Base-by-base conservation (phyloP, 1,140 invertebrate genomes). In the Drosophila pseudoobscura region DNA sequence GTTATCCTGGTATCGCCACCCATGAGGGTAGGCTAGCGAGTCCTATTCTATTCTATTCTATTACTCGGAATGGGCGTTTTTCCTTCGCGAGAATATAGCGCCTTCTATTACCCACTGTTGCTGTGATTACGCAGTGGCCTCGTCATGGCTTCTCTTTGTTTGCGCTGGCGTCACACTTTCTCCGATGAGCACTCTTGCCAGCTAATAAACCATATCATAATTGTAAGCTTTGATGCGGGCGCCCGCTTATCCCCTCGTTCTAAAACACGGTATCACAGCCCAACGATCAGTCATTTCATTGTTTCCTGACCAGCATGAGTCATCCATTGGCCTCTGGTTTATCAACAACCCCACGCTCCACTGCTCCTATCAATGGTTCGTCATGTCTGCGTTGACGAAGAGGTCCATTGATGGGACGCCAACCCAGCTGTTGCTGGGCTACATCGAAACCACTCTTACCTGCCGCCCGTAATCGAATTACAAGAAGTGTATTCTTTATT, bases 1-100 rank as follows among this genome's bases (percentile, higher is more conserved):
- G 98, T 99, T 2, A 99, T 99, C 90, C 93, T 99, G 35, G 98
- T 99, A 3, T 98, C 97, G 26, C 98, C 98, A n/a, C 97, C 97
- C 1, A 96, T 96, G 90, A 92, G 96, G 87, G 95, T 95, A 66
- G 94, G 94, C 35, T 91, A 77, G 52, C 43, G 4, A 15, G 29
- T 41, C 22, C 6, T 6, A 3, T 29, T 29, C 2, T 24, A 3
- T 29, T 29, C 2, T 24, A 3, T 47, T 24, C 15, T 15, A 15
- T 45, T n/a, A n/a, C 11, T 39, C 3, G 74, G 87, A 80, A 80
- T 85, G 82, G 82, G 82, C 82, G 82, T 85, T 75, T 84, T 87
- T 69, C 11, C 62, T 60, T 41, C n/a, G 15, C n/a, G 4, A 24
- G 17, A 56, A 29, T 52, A 22, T 11, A 52, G 26, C 26, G 6